These are phyloP conservation scores for Ceratosolen fusciceps DNA, from an alignment of 1,140 invertebrate genomes.

Conservation along the genomic window DNA sequence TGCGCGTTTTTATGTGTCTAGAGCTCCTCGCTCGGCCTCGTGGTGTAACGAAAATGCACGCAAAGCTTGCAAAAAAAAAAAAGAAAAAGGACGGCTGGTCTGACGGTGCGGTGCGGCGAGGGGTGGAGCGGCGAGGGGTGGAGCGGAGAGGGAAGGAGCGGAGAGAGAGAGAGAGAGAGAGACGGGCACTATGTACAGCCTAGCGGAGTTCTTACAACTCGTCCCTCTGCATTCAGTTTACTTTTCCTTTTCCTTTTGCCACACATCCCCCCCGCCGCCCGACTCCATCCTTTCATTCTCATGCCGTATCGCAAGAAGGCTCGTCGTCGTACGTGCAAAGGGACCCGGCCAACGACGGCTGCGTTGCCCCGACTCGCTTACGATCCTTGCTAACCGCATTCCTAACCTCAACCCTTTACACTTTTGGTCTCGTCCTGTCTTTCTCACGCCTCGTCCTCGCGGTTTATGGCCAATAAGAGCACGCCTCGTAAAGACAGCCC, in stretches of 20 bases:
- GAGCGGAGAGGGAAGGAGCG: too few species aligned
- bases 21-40: too few species aligned
- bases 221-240: not conserved
- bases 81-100: not conserved
- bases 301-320: conserved; percentile 42
- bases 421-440: conserved; percentile 18
- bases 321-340: conserved; percentile 6
- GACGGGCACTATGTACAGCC: not conserved
- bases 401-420: conserved; percentile 33
- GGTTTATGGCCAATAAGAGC: conserved; percentile 1
- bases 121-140: not conserved
- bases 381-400: conserved; percentile 31
- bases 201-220: not conserved
- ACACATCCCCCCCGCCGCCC: not conserved
- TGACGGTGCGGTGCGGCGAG: not conserved
- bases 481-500: conserved; percentile 11
- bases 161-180: not conserved
- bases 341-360: not conserved
- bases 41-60: not conserved
- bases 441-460: conserved; percentile 2
- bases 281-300: conserved; percentile 34
- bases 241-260: conserved; percentile 8
- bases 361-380: not conserved
- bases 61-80: not conserved
- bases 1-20: not conserved